Evolutionary conservation across 2,888 invertebrate genomes (phyloP).

Genomic region (Sarcophaga rosellei): DNA sequence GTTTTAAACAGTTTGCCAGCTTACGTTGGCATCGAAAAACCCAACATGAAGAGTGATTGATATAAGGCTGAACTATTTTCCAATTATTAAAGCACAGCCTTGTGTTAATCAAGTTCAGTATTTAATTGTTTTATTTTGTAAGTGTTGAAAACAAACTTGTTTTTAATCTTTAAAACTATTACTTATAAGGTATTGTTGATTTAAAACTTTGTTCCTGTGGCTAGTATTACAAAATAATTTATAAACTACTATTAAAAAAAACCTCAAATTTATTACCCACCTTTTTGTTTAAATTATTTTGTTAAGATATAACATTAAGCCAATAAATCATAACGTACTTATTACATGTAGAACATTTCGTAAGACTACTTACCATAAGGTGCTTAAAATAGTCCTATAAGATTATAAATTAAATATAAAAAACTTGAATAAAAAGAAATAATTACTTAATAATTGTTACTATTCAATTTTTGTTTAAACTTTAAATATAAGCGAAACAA

Average conservation of each 20-base stretch:
- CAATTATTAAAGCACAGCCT: no score
- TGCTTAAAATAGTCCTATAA: neutral
- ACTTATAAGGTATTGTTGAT: neutral
- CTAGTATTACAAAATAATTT: no score
- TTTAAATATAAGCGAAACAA: neutral
- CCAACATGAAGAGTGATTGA: constrained; percentile 45
- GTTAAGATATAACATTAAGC: neutral
- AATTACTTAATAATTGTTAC: neutral
- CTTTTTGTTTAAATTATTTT: no score
- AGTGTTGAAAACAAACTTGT: no score
- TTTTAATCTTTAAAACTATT: neutral
- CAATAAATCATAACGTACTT: neutral
- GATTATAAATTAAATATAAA: neutral
- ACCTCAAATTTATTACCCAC: no score
- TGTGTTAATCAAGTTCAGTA: no score
- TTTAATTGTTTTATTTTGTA: no score
- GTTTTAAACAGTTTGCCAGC: constrained; percentile 76
- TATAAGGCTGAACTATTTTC: neutral
- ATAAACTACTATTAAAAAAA: no score
- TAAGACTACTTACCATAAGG: no score
- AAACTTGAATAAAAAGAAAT: neutral
- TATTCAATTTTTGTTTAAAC: neutral
- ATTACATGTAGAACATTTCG: no score
- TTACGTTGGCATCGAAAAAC: constrained; percentile 74
- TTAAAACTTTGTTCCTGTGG: neutral